Evolutionary conservation across 2,113 vertebrate genomes (phyloP), one percentile per base, ranked within the genome.

Genomic region (Lathamus discolor): DNA sequence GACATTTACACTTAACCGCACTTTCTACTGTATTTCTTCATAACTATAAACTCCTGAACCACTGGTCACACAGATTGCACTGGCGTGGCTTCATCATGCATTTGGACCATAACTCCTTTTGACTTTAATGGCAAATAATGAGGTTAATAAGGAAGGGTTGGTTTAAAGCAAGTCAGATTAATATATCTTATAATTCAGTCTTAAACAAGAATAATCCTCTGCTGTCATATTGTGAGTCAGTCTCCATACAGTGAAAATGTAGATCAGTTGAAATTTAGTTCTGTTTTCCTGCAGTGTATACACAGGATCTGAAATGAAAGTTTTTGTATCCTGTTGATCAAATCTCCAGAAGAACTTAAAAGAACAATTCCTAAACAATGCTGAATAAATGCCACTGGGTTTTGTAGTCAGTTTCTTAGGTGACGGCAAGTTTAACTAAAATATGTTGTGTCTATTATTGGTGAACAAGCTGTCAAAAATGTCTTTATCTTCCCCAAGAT

Each of bases 21-120:
- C 16, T 63, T 76, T 33, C 14, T 85, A 6, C 33, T 70, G 6
- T 28, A 6, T 88, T 83, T 48, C 37, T 78, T 15, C 33, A 49
- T 7, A 78, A 7, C 31, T 62, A 8, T 35, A 29, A 86, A 78
- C 51, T 77, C 13, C 33, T 59, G 43, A 39, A 25, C 29, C 9
- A 6, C 6, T 48, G 55, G n/a, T 68, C 20, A 22, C 41, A 48
- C 17, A 43, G 10, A 68, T 84, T 52, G 19, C 31, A 29, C 35
- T 72, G 31, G 37, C 0, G 0, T 61, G 68, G 29, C 44, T 92
- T 77, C 54, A 33, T 49, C 0, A 0, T 28, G 14, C 79, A 23
- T 49, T 80, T 73, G 54, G 33, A 33, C 24, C 18, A 4, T 28
- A 87, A 73, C 10, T 86, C 29, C 31, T 83, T 76, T 76, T 83